Evolutionary conservation across 2,797 vertebrate species (phyloP).

Genomic region (Hoplostethus mediterraneus): DNA sequence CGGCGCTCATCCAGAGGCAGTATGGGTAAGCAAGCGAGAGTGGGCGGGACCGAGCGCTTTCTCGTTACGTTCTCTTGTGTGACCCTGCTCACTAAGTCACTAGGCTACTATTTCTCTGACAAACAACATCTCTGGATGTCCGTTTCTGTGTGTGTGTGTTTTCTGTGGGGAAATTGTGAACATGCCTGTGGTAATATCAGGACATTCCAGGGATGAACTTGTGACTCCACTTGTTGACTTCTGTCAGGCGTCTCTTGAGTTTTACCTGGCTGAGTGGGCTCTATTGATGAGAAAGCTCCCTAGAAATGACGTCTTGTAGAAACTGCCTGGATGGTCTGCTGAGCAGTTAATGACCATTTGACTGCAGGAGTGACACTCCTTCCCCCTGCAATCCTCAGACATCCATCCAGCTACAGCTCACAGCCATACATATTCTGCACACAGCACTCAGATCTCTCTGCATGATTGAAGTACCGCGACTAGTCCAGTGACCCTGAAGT

Average conservation of each 20-base stretch:
- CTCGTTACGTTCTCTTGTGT: constrained; percentile 58
- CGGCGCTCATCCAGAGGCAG: constrained; percentile 94
- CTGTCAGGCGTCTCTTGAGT: constrained; percentile 38
- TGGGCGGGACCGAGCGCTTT: constrained; percentile 42
- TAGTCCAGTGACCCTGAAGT: background rate
- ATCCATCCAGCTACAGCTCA: constrained; percentile 15
- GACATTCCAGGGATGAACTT: constrained; percentile 70
- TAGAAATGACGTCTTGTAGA: constrained; percentile 61
- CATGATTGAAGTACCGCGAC: background rate
- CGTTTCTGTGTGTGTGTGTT: constrained; percentile 67
- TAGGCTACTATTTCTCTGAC: constrained; percentile 64
- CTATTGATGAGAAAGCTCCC: constrained; percentile 38
- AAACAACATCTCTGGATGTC: constrained; percentile 72
- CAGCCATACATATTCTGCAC: constrained; percentile 8
- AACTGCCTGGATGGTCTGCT: constrained; percentile 51
- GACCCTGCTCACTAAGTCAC: constrained; percentile 47
- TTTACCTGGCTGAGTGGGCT: constrained; percentile 43
- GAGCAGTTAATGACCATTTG: constrained; percentile 66
- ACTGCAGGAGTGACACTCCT: constrained; percentile 42
- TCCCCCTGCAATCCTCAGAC: constrained; percentile 43
- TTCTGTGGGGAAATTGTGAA: constrained; percentile 54
- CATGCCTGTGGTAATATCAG: constrained; percentile 69
- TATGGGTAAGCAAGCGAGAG: constrained; percentile 92
- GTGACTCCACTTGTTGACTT: constrained; percentile 66
- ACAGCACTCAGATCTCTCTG: background rate